These are phyloP conservation scores for Campylorhamphus procurvoides DNA, from an alignment of 2,113 vertebrate genomes.

Conservation along the genomic window DNA sequence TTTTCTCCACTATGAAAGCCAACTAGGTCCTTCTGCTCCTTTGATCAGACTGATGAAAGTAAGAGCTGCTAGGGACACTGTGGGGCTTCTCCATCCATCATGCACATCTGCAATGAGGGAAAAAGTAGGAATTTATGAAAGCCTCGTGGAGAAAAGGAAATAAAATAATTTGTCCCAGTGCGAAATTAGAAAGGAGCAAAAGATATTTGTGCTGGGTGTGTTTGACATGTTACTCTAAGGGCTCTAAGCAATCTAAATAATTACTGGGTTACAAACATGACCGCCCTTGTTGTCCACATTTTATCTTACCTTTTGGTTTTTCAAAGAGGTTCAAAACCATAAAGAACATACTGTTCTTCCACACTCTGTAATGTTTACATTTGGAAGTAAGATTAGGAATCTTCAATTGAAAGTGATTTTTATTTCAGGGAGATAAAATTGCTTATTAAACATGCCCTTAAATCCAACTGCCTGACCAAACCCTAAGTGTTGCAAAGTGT, in stretches of 20 bases:
- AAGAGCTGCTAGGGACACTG: neutral
- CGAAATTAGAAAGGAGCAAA: neutral
- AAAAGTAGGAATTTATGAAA: neutral
- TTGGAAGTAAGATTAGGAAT: conserved; percentile 42
- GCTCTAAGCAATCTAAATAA: conserved; percentile 37
- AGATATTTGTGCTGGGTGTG: conserved; percentile 1
- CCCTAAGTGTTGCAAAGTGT: conserved; percentile 6
- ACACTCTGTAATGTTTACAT: neutral
- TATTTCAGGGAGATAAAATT: conserved; percentile 24
- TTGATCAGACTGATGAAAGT: neutral
- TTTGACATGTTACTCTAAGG: conserved; percentile 10
- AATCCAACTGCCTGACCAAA: neutral
- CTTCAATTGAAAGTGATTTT: neutral
- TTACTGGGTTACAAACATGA: conserved; percentile 14
- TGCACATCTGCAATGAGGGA: neutral
- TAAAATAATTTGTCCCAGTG: neutral
- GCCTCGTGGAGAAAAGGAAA: neutral
- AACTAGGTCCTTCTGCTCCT: neutral
- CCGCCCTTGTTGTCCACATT: neutral
- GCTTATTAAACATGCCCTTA: conserved; percentile 28
- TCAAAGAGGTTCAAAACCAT: conserved; percentile 7
- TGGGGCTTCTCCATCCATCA: neutral
- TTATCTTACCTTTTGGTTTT: conserved; percentile 38
- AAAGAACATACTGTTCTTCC: conserved; percentile 25
- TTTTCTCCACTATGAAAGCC: neutral